Base-by-base conservation (phyloP, 37 sponge, comb jelly and placozoan species). In the Halisarca cf. caerulea region DNA sequence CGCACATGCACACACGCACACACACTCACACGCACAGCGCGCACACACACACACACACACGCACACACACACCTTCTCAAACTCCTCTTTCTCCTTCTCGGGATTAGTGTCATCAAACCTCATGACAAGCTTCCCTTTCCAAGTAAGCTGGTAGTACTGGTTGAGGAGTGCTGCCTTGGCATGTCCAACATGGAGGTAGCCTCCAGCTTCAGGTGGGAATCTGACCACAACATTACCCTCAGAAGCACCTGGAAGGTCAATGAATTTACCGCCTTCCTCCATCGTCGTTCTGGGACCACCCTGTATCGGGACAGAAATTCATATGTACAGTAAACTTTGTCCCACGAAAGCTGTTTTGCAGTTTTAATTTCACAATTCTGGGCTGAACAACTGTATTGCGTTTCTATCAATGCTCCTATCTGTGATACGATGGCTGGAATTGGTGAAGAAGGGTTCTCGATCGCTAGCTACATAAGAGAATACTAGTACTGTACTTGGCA, bases 101-200 rank as follows among this genome's bases (percentile, higher is more conserved):
- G 99, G 99, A 83, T 98, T 98, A n/a, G 99, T 98, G 86, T 98
- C 99, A 74, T 98, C 99, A 85, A 98, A 98, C 59, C 99, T 85
- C 96, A 98, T 96, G 40, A 98, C 66, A 20, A 98, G 84, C 54
- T 89, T 83, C 0, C 99, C 99, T 41, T 91, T 87, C 72, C 89
- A 98, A 1, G 79, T 34, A 59, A 62, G 86, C 87, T 96, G 95
- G 81, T 98, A 98, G 86, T 96, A 74, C 85, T 98, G 99, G 53
- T 98, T 98, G 32, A 98, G 88, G 47, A 98, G 88, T 3, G 97
- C 96, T 33, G 99, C 99, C 84, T 98, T 98, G 40, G 99, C 99
- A 85, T 98, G 99, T 15, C 99, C 99, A 55, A 98, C 94, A 83
- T 98, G 99, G 18, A 98, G 93, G 81, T 96, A 96, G 38, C 98